These are phyloP conservation scores for Drosophila leonis DNA, from an alignment of 2,888 invertebrate species.

Conservation along the genomic window DNA sequence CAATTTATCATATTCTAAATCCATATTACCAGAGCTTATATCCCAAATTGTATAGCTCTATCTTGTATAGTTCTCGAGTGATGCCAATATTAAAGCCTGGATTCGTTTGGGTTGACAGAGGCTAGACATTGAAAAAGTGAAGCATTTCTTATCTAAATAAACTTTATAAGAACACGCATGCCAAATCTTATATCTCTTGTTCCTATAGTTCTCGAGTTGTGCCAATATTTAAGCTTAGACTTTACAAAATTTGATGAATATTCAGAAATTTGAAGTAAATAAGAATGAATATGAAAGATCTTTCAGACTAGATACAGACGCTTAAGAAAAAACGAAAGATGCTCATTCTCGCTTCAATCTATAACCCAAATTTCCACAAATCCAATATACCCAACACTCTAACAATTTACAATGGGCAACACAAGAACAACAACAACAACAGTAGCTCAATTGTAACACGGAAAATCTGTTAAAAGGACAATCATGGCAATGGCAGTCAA, in stretches of 20 bases:
- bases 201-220: background rate
- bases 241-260: too few species aligned
- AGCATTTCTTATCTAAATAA: too few species aligned
- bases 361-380: background rate
- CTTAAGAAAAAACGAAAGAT: too few species aligned
- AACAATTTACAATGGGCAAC: background rate
- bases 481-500: slow-evolving; percentile 64
- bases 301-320: background rate
- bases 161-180: too few species aligned
- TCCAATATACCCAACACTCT: background rate
- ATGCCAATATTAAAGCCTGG: background rate
- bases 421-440: slow-evolving; percentile 20
- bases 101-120: too few species aligned
- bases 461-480: slow-evolving; percentile 74
- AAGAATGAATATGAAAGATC: background rate
- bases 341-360: background rate
- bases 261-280: too few species aligned
- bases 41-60: background rate
- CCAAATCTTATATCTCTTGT: too few species aligned
- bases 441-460: slow-evolving; percentile 52
- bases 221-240: too few species aligned
- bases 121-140: too few species aligned
- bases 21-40: too few species aligned
- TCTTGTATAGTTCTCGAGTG: background rate
- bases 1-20: too few species aligned